Conservation (phyloP, 2,888 invertebrate genomes). For the Hyles lineata region DNA sequence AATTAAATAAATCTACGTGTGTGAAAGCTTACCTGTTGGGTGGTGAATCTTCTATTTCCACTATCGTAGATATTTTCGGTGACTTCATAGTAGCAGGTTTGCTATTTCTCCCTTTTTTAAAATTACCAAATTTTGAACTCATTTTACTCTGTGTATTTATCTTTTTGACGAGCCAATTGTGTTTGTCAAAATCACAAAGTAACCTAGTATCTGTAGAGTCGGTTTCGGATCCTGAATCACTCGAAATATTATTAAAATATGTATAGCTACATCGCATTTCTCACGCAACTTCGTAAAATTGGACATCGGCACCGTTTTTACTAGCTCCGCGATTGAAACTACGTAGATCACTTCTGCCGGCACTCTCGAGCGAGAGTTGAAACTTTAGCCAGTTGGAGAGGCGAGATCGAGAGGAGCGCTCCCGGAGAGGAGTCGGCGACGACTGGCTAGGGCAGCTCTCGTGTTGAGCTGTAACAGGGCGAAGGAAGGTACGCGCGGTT, state of each 20-base stretch:
- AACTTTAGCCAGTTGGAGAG: not conserved
- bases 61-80: too few species aligned
- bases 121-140: not conserved
- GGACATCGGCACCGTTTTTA: not conserved
- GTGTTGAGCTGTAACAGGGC: slow-evolving; percentile 26
- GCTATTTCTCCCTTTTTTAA: too few species aligned
- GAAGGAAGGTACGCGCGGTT: slow-evolving; percentile 16
- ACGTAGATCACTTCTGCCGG: not conserved
- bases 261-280: not conserved
- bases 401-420: not conserved
- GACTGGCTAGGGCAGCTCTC: slow-evolving; percentile 27
- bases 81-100: too few species aligned
- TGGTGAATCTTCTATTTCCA: too few species aligned
- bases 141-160: not conserved
- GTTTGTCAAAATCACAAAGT: slow-evolving; percentile 28
- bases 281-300: not conserved
- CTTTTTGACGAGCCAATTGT: slow-evolving; percentile 32
- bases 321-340: not conserved
- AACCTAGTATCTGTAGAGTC: slow-evolving; percentile 21
- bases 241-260: not conserved
- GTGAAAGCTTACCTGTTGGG: too few species aligned
- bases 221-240: not conserved
- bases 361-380: not conserved
- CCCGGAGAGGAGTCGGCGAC: not conserved
- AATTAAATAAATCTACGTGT: too few species aligned